Percentiles rank a stretch among this genome's conserved stretches.
These are phyloP conservation scores for Caenorhabditis auriculariae DNA, from an alignment of 2,888 invertebrate species.

Conservation along the genomic window DNA sequence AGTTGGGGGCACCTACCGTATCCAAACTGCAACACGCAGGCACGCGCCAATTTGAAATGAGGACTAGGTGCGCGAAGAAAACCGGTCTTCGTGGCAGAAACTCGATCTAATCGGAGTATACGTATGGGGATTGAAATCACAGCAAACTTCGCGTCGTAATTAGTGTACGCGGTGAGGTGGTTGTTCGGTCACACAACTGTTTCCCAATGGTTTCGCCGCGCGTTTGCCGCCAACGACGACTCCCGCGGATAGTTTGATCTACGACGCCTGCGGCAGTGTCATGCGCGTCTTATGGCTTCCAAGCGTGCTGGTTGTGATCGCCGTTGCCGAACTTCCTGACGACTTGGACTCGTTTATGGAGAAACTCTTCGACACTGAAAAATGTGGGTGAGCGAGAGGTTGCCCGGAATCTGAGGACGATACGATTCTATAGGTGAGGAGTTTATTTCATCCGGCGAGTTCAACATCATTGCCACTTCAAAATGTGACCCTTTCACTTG, in stretches of 20 bases:
- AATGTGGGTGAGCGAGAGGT: slow-evolving; percentile 45
- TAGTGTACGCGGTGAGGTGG: slow-evolving; percentile 6
- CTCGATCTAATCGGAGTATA: no score
- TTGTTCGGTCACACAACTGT: not conserved
- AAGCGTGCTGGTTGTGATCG: not conserved
- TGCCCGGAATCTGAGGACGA: not conserved
- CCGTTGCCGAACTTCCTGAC: slow-evolving; percentile 45
- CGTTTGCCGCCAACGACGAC: not conserved
- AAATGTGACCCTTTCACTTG: slow-evolving; percentile 53
- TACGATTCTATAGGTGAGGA: slow-evolving; percentile 52
- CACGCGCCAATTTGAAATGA: no score
- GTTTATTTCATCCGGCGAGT: slow-evolving; percentile 50
- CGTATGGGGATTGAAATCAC: slow-evolving; percentile 17
- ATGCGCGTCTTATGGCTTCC: not conserved
- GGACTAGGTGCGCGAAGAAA: no score
- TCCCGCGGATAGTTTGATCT: no score
- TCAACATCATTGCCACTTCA: slow-evolving; percentile 48
- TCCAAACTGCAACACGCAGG: slow-evolving; percentile 34
- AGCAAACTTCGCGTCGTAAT: slow-evolving; percentile 19
- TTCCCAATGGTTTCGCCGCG: not conserved
- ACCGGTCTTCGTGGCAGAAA: no score
- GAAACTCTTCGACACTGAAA: slow-evolving; percentile 55
- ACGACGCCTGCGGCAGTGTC: not conserved
- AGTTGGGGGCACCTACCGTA: slow-evolving; percentile 16
- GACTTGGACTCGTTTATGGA: slow-evolving; percentile 59